Percentiles rank a stretch among this genome's conserved stretches.
Evolutionary conservation across 2,113 vertebrate genomes (phyloP).

Genomic region (Chionis minor): DNA sequence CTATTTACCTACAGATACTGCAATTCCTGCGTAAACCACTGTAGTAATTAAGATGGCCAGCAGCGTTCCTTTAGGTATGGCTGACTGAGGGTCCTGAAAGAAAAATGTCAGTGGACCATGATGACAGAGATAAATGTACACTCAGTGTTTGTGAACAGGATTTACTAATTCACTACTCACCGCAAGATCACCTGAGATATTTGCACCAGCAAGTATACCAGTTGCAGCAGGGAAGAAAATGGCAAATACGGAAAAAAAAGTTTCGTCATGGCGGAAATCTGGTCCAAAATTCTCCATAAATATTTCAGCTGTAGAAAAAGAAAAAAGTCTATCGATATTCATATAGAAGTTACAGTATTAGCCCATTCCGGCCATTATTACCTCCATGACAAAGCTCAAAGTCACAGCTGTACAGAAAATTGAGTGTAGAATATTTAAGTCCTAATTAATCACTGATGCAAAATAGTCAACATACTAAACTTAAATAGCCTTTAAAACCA

Average conservation of each 20-base stretch:
- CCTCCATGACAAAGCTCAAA: background rate
- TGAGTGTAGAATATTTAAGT: background rate
- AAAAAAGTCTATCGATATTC: background rate
- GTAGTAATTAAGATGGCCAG: conserved; percentile 96
- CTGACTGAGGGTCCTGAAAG: conserved; percentile 92
- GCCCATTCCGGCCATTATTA: background rate
- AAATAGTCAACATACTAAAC: background rate
- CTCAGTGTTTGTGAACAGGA: background rate
- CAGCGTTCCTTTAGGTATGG: conserved; percentile 95
- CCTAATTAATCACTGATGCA: background rate
- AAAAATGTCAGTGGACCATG: conserved; percentile 26
- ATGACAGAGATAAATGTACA: background rate
- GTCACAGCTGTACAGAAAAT: background rate
- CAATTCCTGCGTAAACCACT: conserved; percentile 91
- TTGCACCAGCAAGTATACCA: conserved; percentile 96
- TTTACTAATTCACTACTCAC: conserved; percentile 77
- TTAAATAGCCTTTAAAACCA: background rate
- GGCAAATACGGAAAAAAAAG: conserved; percentile 95
- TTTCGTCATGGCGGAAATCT: conserved; percentile 82
- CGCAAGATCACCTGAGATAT: conserved; percentile 97
- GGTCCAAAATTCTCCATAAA: conserved; percentile 96
- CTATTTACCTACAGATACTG: conserved; percentile 89
- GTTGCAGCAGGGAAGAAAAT: conserved; percentile 99
- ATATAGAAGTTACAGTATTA: background rate
- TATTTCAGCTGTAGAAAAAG: conserved; percentile 80